phyloP scores from a whole-genome alignment of 2,113 vertebrate genomes.

The Phalacrocorax brasilianus region DNA sequence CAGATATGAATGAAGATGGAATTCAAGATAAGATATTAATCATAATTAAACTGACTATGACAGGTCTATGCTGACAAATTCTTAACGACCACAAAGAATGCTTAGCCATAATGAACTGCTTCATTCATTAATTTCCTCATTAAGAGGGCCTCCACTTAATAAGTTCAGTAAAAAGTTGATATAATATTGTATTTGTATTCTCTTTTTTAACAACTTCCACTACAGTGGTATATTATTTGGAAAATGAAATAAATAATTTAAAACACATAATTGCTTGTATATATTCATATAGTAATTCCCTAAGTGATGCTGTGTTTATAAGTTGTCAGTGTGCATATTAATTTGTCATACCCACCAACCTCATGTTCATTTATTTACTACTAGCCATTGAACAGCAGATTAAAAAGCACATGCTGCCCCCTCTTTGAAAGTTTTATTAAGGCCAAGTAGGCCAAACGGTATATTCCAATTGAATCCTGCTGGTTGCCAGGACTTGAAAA shows the following conservation, averaged over 20 bases:
- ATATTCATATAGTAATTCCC: conserved; percentile 86
- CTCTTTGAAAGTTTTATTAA: conserved; percentile 76
- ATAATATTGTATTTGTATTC: conserved; percentile 84
- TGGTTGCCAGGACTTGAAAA: conserved; percentile 77
- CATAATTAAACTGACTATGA: conserved; percentile 91
- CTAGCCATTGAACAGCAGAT: conserved; percentile 75
- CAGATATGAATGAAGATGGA: conserved; percentile 82
- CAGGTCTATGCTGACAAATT: conserved; percentile 89
- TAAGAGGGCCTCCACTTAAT: conserved; percentile 77
- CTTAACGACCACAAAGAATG: conserved; percentile 92
- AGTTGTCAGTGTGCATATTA: conserved; percentile 83
- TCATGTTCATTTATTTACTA: conserved; percentile 78
- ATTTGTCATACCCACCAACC: conserved; percentile 79
- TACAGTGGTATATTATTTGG: conserved; percentile 76
- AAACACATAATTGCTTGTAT: conserved; percentile 88
- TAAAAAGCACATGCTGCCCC: conserved; percentile 74
- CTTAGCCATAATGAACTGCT: conserved; percentile 91
- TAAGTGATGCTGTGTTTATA: conserved; percentile 68
- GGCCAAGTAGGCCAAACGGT: conserved; percentile 72
- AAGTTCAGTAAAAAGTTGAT: conserved; percentile 83
- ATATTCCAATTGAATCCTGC: conserved; percentile 70
- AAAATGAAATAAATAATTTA: conserved; percentile 85
- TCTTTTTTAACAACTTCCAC: conserved; percentile 77
- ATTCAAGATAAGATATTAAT: conserved; percentile 97
- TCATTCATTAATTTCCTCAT: conserved; percentile 91